phyloP scores from a whole-genome alignment of 1,140 invertebrate species.

The Globodera rostochiensis region DNA sequence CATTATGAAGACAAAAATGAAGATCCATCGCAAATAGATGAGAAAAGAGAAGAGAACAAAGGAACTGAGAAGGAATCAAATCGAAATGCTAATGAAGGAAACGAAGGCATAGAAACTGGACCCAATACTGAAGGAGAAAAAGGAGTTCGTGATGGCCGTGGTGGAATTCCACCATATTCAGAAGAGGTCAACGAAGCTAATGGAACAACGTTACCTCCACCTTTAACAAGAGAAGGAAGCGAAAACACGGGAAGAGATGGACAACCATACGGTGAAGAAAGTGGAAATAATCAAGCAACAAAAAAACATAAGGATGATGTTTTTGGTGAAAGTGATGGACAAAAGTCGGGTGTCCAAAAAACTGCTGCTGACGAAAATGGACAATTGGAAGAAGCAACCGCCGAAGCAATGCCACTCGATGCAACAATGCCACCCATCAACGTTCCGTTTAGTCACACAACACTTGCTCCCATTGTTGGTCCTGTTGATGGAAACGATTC shows the following conservation, averaged over 20 bases:
- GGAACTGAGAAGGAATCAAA: background rate
- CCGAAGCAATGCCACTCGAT: background rate
- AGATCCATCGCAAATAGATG: background rate
- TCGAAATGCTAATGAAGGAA: background rate
- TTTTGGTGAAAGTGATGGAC: background rate
- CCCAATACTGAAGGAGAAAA: background rate
- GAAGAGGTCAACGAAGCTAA: background rate
- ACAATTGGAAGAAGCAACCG: slow-evolving; percentile 24
- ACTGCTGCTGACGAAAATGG: background rate
- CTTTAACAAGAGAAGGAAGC: background rate
- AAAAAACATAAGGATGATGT: background rate
- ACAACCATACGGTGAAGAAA: background rate
- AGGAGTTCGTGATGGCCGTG: no score
- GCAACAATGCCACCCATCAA: background rate
- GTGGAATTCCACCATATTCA: no score
- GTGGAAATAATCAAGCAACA: background rate
- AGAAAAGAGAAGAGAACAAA: slow-evolving; percentile 1
- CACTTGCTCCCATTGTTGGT: no score
- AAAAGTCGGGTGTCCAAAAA: background rate
- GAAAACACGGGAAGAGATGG: background rate
- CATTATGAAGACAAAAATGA: slow-evolving; percentile 2
- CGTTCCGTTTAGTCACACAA: background rate
- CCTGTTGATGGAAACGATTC: background rate
- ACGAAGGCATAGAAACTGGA: background rate
- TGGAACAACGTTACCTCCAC: background rate